Evolutionary conservation across 2,888 invertebrate species (phyloP).

Genomic region (Cerceris rybyensis): DNA sequence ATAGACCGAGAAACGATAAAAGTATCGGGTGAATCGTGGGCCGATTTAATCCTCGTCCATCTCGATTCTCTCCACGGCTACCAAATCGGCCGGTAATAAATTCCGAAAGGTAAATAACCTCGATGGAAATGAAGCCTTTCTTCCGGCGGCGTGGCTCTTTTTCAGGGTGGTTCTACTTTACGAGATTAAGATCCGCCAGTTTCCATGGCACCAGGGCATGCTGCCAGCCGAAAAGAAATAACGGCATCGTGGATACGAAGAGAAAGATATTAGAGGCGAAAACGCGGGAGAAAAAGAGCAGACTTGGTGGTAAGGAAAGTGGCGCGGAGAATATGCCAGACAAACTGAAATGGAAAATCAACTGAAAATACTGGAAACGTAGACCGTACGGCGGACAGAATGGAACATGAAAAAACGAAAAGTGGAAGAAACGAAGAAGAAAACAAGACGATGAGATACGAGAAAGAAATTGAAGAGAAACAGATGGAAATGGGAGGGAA

Average conservation of each 20-base stretch:
- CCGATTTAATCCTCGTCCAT: constrained; percentile 14
- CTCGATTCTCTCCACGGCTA: background rate
- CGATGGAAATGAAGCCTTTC: constrained; percentile 50
- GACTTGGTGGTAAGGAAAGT: background rate
- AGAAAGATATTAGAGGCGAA: constrained; percentile 27
- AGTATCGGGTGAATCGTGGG: background rate
- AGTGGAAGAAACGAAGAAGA: background rate
- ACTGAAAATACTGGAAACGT: constrained; percentile 10
- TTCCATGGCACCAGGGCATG: constrained; percentile 40
- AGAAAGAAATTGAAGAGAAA: background rate
- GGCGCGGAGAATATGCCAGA: constrained; percentile 3
- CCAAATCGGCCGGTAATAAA: constrained; percentile 50
- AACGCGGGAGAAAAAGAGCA: constrained; percentile 5
- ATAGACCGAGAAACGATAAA: constrained; percentile 8
- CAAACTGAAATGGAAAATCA: constrained; percentile 19
- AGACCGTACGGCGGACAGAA: constrained; percentile 13
- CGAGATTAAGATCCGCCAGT: constrained; percentile 56
- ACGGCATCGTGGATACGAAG: constrained; percentile 16
- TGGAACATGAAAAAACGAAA: constrained; percentile 25
- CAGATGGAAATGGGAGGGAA: background rate
- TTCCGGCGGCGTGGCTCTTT: constrained; percentile 33
- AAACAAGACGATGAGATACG: background rate
- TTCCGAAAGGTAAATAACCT: constrained; percentile 51
- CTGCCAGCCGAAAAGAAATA: constrained; percentile 43
- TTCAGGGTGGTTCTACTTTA: constrained; percentile 40